phyloP scores from a whole-genome alignment of 1,140 invertebrate genomes.

The Cydia splendana region DNA sequence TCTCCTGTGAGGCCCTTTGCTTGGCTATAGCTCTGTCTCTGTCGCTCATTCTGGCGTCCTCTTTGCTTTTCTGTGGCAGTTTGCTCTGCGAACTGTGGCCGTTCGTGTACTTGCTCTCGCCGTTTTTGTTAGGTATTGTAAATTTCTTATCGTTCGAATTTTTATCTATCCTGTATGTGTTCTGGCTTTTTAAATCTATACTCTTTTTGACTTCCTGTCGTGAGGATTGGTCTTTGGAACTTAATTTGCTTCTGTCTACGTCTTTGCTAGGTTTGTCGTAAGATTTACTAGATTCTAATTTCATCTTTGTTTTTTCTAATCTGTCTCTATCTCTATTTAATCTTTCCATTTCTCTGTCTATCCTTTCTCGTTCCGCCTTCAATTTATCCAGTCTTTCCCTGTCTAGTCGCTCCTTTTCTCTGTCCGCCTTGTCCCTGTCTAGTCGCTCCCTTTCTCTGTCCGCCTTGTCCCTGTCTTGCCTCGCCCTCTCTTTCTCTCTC shows the following conservation, averaged over 20 bases:
- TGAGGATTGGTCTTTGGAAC: constrained; percentile 46
- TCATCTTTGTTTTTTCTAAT: constrained; percentile 67
- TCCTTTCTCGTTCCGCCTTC: constrained; percentile 68
- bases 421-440: constrained; percentile 44
- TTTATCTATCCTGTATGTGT: constrained; percentile 76
- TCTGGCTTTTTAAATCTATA: constrained; percentile 73
- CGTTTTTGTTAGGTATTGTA: constrained; percentile 40
- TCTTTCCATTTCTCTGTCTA: constrained; percentile 67
- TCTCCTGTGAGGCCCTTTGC: constrained; percentile 45
- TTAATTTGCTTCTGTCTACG: constrained; percentile 45
- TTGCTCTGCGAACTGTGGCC: constrained; percentile 62
- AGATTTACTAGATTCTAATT: constrained; percentile 55
- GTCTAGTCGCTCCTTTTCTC: constrained; percentile 54
- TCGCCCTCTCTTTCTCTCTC: constrained; percentile 38
- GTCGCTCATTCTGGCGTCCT: constrained; percentile 45
- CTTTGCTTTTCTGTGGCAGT: constrained; percentile 62
- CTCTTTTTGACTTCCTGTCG: constrained; percentile 59
- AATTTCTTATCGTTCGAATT: constrained; percentile 61
- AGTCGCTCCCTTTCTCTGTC: constrained; percentile 42
- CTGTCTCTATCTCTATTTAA: constrained; percentile 64
- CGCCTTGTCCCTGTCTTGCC: constrained; percentile 40
- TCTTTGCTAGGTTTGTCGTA: constrained; percentile 54
- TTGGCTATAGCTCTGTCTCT: constrained; percentile 51
- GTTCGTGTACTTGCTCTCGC: constrained; percentile 51
- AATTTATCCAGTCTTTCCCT: constrained; percentile 62